A percentile compares a stretch with the other conserved stretches of the same genome.
Evolutionary conservation across 2,797 vertebrate genomes (phyloP).

Genomic region (Coendou prehensilis): DNA sequence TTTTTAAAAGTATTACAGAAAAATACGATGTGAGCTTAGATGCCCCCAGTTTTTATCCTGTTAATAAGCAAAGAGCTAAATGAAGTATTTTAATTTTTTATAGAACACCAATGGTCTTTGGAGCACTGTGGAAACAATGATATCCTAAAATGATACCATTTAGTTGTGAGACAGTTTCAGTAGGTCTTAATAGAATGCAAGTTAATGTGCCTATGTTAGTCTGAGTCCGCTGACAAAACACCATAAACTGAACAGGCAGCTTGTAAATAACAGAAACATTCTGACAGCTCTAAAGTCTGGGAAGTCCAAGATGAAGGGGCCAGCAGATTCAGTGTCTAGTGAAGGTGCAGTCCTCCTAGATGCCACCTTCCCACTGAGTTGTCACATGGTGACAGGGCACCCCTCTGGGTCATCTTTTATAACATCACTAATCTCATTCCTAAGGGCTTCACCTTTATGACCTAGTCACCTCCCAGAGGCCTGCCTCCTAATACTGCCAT

Average conservation of each 20-base stretch:
- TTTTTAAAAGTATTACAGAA: constrained; percentile 32
- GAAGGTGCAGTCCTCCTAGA: no score
- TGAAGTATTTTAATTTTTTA: not conserved
- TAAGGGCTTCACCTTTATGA: not conserved
- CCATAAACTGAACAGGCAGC: not conserved
- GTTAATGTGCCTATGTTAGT: not conserved
- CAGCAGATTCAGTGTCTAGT: not conserved
- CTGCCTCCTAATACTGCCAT: not conserved
- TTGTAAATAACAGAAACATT: not conserved
- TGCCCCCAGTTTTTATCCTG: not conserved
- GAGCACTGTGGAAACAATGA: not conserved
- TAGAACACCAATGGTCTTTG: not conserved
- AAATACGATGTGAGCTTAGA: not conserved
- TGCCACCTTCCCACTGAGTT: rapidly evolving
- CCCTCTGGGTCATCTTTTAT: not conserved
- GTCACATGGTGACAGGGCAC: not conserved
- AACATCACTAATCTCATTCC: not conserved
- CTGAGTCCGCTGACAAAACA: not conserved
- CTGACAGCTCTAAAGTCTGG: not conserved
- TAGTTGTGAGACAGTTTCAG: constrained; percentile 7
- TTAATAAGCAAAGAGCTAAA: constrained; percentile 4
- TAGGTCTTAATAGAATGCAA: constrained; percentile 11
- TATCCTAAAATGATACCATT: not conserved
- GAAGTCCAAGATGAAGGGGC: not conserved
- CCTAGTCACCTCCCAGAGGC: not conserved